Conservation (phyloP, 2,797 vertebrate genomes). For the Acrossocheilus fasciatus region DNA sequence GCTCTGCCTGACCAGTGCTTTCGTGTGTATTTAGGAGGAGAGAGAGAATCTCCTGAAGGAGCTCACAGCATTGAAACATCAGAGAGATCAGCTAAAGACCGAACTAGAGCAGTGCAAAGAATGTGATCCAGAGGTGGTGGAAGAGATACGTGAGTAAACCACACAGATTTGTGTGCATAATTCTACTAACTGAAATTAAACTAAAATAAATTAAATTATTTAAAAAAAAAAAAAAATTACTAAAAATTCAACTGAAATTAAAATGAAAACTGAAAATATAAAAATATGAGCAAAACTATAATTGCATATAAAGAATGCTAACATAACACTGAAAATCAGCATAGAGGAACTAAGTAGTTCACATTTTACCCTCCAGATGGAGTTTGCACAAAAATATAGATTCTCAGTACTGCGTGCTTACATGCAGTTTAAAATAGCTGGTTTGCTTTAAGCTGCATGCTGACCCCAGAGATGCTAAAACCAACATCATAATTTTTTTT, state of each 20-base stretch:
- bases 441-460: not conserved
- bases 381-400: not conserved
- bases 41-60: conserved; percentile 82
- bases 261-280: not conserved
- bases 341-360: not conserved
- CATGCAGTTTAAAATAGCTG: not conserved
- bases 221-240: not conserved
- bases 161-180: not conserved
- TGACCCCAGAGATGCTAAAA: not conserved
- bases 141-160: conserved; percentile 91
- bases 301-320: not conserved
- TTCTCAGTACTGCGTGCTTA: not conserved
- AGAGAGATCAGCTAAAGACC: conserved; percentile 79
- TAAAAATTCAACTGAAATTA: not conserved
- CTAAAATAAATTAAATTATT: not conserved
- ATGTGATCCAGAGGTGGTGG: conserved; percentile 92
- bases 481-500: not conserved
- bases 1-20: conserved; percentile 26
- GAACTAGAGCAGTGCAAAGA: conserved; percentile 92
- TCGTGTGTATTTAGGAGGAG: conserved; percentile 79
- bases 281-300: not conserved
- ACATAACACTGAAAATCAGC: not conserved
- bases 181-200: not conserved
- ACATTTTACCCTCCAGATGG: not conserved
- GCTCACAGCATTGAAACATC: conserved; percentile 79